Conservation (phyloP, 2,888 invertebrate species). For the Chromoteleia sp. region DNA sequence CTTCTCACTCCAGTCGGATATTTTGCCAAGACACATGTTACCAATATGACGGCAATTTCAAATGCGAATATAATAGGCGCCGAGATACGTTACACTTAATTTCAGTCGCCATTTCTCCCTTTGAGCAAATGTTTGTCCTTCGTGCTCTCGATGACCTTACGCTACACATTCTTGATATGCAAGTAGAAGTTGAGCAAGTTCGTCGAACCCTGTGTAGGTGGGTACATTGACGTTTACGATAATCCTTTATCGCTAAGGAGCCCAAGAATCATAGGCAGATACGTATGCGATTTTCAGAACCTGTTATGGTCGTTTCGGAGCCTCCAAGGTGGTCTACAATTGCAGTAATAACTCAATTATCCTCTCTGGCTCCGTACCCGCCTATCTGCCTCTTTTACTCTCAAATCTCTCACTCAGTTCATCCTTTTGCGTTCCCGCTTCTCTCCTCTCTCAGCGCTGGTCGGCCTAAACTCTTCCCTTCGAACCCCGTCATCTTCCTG, state of each 20-base stretch:
- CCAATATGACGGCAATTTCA: background rate
- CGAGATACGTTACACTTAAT: constrained; percentile 44
- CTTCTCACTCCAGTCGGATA: constrained; percentile 21
- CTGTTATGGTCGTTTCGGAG: constrained; percentile 83
- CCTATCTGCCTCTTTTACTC: constrained; percentile 84
- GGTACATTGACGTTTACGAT: constrained; percentile 75
- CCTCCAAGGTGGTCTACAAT: constrained; percentile 85
- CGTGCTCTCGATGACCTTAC: constrained; percentile 62
- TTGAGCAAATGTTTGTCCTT: constrained; percentile 61
- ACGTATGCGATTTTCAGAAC: constrained; percentile 83
- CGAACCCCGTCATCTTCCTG: constrained; percentile 65
- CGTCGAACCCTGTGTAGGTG: constrained; percentile 71
- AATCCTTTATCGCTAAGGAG: constrained; percentile 82
- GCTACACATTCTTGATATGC: constrained; percentile 62
- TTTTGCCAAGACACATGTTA: background rate
- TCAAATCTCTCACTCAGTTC: constrained; percentile 83
- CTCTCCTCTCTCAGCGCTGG: constrained; percentile 70
- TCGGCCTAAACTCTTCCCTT: constrained; percentile 63
- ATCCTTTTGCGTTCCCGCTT: constrained; percentile 69
- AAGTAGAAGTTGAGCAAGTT: constrained; percentile 65
- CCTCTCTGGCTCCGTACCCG: constrained; percentile 83
- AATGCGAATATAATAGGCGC: constrained; percentile 2
- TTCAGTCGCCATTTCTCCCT: constrained; percentile 20
- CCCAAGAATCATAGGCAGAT: constrained; percentile 80
- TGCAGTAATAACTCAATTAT: constrained; percentile 85